Base-by-base conservation (phyloP, 2,113 vertebrate genomes). In the Nematolebias whitei region DNA sequence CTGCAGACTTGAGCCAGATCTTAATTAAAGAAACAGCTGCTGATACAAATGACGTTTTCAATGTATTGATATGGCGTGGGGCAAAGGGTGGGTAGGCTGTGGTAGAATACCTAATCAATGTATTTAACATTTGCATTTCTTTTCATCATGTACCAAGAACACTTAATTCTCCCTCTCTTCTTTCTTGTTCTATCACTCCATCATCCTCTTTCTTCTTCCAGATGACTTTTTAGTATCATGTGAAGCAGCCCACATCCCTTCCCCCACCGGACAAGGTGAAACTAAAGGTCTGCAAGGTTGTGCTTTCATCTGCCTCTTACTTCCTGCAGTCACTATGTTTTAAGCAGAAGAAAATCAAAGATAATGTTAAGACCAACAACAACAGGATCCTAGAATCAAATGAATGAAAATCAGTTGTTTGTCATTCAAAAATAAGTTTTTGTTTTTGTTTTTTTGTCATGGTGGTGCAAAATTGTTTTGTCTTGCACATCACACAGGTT, bases 11-110 rank as follows among this genome's bases (percentile, higher is more conserved):
- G 86, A 85, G 87, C 90, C 89, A 93, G 91, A 94, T 96, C 95
- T 96, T 96, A 96, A 97, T 97, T 96, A 96, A 95, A 96, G 94
- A 95, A 96, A 95, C 94, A 94, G 93, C 93, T 91, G 93, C 94
- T 95, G 93, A 95, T 95, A 96, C 95, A 96, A 97, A 96, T 95
- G 92, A 93, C 90, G 90, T 95, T 96, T 95, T 92, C 91, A 88
- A 94, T 95, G 91, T 94, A 95, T 93, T 92, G 93, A 95, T 87
- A 90, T 71, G 41, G 69, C 20, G 47, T 59, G 82, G 90, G 88
- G 88, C 88, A 90, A 84, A 82, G 55, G 84, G 55, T 74, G 80
- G 70, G 83, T 85, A 90, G 85, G 92, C 82, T 57, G 49, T 78
- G 74, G 87, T 71, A 66, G 88, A 90, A 84, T 61, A 80, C 61